phyloP scores from a whole-genome alignment of 2,113 vertebrate genomes.

The Sceloporus undulatus region DNA sequence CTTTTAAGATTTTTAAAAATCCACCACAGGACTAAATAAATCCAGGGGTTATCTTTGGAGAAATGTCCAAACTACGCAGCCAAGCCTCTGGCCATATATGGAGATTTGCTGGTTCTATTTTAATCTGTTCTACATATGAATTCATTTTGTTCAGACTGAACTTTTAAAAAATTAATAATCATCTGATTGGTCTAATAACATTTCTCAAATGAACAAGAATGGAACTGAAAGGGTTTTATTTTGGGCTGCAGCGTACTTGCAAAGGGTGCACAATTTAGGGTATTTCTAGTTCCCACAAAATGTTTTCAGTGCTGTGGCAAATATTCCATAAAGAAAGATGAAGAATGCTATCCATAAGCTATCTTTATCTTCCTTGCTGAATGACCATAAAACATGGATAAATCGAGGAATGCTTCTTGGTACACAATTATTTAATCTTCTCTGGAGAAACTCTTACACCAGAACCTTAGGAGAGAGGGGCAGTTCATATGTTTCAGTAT shows the following conservation, averaged over 20 bases:
- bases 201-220: neutral
- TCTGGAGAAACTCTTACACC: neutral
- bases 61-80: neutral
- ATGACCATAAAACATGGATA: neutral
- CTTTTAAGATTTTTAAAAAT: slow-evolving; percentile 1
- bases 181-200: neutral
- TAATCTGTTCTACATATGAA: slow-evolving; percentile 16
- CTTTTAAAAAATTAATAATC: slow-evolving; percentile 23
- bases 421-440: neutral
- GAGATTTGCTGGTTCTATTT: slow-evolving; percentile 17
- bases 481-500: neutral
- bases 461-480: no score
- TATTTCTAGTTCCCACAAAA: neutral
- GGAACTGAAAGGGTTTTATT: neutral
- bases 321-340: neutral
- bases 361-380: neutral
- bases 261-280: neutral
- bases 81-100: accelerated
- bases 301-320: neutral
- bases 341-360: neutral
- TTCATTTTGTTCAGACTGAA: slow-evolving; percentile 20
- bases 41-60: slow-evolving; percentile 23
- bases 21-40: neutral
- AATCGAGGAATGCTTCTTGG: neutral
- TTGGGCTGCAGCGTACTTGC: neutral